Evolutionary conservation across 2,888 invertebrate species (phyloP).

Genomic region (Amblyjoppa fuscipennis): DNA sequence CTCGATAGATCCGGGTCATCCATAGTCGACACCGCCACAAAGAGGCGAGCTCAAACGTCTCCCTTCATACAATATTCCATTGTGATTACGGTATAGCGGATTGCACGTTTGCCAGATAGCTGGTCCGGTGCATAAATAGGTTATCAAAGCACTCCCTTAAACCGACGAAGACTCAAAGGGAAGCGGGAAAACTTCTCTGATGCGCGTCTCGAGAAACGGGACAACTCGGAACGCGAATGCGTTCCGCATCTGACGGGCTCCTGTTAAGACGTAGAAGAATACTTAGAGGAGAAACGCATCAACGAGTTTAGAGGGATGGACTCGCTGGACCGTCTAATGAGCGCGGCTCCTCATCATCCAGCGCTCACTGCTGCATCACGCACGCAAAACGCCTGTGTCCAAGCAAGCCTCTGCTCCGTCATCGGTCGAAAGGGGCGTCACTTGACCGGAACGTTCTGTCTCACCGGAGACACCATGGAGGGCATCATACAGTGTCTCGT

Average conservation of each 20-base stretch:
- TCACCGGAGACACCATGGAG: conserved; percentile 97
- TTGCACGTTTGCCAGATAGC: not conserved
- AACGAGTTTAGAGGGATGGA: conserved; percentile 88
- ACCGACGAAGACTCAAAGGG: not conserved
- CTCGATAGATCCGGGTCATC: conserved; percentile 57
- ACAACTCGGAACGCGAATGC: conserved; percentile 30
- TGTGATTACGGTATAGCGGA: conserved; percentile 5
- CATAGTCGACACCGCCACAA: conserved; percentile 11
- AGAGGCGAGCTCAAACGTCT: not conserved
- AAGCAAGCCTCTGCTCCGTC: conserved; percentile 91
- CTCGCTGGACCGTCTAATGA: conserved; percentile 93
- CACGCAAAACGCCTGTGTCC: conserved; percentile 90
- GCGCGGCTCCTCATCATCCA: conserved; percentile 89
- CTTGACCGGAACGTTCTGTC: conserved; percentile 94
- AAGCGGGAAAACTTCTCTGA: not conserved
- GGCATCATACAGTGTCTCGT: conserved; percentile 97
- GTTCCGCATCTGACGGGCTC: conserved; percentile 18
- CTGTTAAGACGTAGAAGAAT: not conserved
- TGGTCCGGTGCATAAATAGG: not conserved
- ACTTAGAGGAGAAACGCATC: conserved; percentile 57
- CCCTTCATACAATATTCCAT: not conserved
- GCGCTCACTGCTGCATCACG: conserved; percentile 88
- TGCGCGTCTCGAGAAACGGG: conserved; percentile 15
- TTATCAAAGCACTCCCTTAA: not conserved
- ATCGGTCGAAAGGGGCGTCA: conserved; percentile 93